These are phyloP conservation scores for Alsophila aescularia DNA, from an alignment of 2,888 invertebrate genomes.

Conservation along the genomic window DNA sequence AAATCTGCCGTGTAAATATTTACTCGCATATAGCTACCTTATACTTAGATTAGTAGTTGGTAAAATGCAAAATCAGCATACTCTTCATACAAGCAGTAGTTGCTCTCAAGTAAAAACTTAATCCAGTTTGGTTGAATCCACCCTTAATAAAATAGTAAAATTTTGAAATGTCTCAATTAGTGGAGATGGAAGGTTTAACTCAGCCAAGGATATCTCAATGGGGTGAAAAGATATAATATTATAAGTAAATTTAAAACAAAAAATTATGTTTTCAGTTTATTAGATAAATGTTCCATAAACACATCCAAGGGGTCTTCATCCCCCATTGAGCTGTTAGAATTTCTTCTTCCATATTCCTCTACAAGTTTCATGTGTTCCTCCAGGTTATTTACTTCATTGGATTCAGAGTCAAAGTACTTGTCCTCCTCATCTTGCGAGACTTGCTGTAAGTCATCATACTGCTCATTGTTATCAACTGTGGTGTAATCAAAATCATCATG, in stretches of 20 bases:
- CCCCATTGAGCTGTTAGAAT: conserved; percentile 43
- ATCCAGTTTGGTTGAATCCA: too few species aligned
- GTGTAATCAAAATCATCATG: conserved; percentile 95
- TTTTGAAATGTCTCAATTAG: too few species aligned
- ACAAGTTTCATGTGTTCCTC: conserved; percentile 72
- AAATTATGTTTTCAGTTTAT: conserved; percentile 50
- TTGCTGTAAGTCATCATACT: conserved; percentile 90
- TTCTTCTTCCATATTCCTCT: conserved; percentile 62
- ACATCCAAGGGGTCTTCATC: conserved; percentile 88
- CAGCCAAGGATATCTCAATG: background rate
- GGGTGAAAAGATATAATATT: background rate
- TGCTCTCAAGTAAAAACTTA: too few species aligned
- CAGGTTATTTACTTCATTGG: conserved; percentile 83
- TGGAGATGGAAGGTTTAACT: too few species aligned
- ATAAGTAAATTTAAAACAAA: conserved; percentile 3
- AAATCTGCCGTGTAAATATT: too few species aligned
- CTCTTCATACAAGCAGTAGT: too few species aligned
- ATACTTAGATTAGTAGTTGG: too few species aligned
- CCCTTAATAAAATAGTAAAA: too few species aligned
- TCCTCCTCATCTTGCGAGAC: conserved; percentile 92
- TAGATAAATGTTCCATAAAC: conserved; percentile 86
- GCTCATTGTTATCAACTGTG: conserved; percentile 91
- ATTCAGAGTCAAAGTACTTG: conserved; percentile 94
- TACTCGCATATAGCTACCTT: too few species aligned
- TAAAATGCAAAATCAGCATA: too few species aligned